These are phyloP conservation scores for Caenorhabditis becei DNA, from an alignment of 2,888 invertebrate species.

Conservation along the genomic window DNA sequence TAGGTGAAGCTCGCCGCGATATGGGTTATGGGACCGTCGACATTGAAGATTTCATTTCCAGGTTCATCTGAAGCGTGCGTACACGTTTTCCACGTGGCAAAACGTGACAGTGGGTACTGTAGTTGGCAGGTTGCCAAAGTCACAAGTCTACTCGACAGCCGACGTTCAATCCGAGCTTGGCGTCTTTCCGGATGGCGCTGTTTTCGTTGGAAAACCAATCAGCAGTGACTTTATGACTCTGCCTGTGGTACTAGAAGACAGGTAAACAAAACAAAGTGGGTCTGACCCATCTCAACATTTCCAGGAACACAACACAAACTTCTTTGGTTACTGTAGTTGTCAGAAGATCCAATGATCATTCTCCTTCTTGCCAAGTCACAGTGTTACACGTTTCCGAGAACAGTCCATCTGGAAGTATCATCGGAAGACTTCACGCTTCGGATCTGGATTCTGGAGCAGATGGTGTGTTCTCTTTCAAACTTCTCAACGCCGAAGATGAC, in stretches of 20 bases:
- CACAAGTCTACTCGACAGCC: slow-evolving; percentile 30
- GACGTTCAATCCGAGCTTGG: slow-evolving; percentile 29
- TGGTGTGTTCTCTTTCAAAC: slow-evolving; percentile 21
- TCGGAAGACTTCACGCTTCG: slow-evolving; percentile 24
- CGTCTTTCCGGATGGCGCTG: slow-evolving; percentile 51
- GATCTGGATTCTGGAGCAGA: slow-evolving; percentile 33
- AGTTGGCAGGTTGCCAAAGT: slow-evolving; percentile 46
- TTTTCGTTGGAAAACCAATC: slow-evolving; percentile 42
- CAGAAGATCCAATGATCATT: slow-evolving; percentile 16
- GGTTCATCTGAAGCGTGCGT: slow-evolving; percentile 44
- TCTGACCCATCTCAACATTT: not conserved
- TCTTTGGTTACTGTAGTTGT: slow-evolving; percentile 29
- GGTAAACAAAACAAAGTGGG: slow-evolving; percentile 5
- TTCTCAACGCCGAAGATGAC: not conserved
- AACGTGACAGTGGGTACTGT: slow-evolving; percentile 45
- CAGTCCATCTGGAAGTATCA: not conserved
- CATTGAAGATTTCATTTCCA: too few species aligned
- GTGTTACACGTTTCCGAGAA: slow-evolving; percentile 21
- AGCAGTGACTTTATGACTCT: slow-evolving; percentile 22
- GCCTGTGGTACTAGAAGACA: slow-evolving; percentile 24
- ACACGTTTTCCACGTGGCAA: slow-evolving; percentile 50
- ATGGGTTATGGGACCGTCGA: too few species aligned
- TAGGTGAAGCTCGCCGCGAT: too few species aligned
- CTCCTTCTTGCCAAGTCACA: slow-evolving; percentile 12
- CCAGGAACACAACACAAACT: slow-evolving; percentile 40